Percentiles rank a stretch among this genome's conserved stretches.
These are phyloP conservation scores for Parambassis ranga DNA, from an alignment of 2,797 vertebrate species.

Conservation along the genomic window DNA sequence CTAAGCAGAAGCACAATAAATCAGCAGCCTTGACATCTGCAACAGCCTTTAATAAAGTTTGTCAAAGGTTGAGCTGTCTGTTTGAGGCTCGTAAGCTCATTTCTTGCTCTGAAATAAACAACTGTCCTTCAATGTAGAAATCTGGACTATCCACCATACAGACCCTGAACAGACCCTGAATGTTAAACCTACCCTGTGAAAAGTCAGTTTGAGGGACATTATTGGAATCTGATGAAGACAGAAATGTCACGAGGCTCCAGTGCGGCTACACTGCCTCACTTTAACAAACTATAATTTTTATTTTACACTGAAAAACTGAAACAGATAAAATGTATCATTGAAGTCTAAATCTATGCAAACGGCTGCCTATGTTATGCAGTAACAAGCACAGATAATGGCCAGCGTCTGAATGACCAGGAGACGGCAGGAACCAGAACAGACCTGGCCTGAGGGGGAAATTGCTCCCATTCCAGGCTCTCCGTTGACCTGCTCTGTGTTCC, in stretches of 20 bases:
- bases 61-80: slow-evolving; percentile 50
- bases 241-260: too few species aligned
- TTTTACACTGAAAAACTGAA: background rate
- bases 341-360: background rate
- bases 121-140: slow-evolving; percentile 50
- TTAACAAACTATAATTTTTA: background rate
- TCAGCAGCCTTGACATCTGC: slow-evolving; percentile 57
- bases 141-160: slow-evolving; percentile 45
- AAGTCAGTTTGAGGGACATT: too few species aligned
- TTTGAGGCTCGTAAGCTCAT: slow-evolving; percentile 37
- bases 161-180: too few species aligned
- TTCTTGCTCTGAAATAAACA: slow-evolving; percentile 56
- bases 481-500: slow-evolving; percentile 79
- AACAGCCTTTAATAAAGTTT: slow-evolving; percentile 69
- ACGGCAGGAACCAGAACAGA: slow-evolving; percentile 65
- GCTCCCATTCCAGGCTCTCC: slow-evolving; percentile 82
- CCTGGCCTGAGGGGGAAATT: slow-evolving; percentile 82
- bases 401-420: slow-evolving; percentile 7
- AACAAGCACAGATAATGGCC: slow-evolving; percentile 26
- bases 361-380: background rate
- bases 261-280: too few species aligned
- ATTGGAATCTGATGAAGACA: too few species aligned
- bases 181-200: too few species aligned
- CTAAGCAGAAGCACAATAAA: slow-evolving; percentile 67
- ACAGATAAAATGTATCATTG: background rate